Conservation (phyloP, 2,797 vertebrate genomes). For the Poecile montanus region DNA sequence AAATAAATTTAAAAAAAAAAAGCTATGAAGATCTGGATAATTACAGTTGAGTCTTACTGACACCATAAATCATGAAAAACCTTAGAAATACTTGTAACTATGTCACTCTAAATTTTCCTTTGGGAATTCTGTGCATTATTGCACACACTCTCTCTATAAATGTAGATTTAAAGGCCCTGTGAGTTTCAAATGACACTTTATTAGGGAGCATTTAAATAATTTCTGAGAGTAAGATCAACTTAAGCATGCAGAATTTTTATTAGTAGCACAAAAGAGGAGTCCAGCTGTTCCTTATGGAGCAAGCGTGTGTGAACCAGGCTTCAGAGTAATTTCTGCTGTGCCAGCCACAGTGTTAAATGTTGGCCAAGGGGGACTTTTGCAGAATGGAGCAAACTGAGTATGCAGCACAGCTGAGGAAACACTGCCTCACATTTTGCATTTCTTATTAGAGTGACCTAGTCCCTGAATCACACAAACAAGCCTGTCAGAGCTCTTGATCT, state of each 20-base stretch:
- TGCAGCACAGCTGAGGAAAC: slow-evolving; percentile 55
- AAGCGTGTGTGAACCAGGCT: slow-evolving; percentile 10
- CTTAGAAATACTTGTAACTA: slow-evolving; percentile 59
- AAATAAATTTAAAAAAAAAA: not conserved
- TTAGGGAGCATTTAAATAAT: slow-evolving; percentile 72
- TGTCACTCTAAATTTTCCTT: slow-evolving; percentile 63
- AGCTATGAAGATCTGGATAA: slow-evolving; percentile 7
- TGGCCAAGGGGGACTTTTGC: slow-evolving; percentile 35
- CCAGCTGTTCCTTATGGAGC: slow-evolving; percentile 37
- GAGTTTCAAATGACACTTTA: slow-evolving; percentile 70
- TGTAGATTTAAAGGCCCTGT: slow-evolving; percentile 42
- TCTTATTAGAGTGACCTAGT: slow-evolving; percentile 36
- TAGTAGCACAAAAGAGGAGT: slow-evolving; percentile 47
- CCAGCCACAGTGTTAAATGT: slow-evolving; percentile 30
- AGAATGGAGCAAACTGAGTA: not conserved
- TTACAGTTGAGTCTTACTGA: slow-evolving; percentile 21
- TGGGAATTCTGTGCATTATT: slow-evolving; percentile 59
- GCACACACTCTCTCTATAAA: slow-evolving; percentile 55
- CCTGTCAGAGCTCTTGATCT: not conserved
- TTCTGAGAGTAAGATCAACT: slow-evolving; percentile 50
- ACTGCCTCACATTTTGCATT: slow-evolving; percentile 12
- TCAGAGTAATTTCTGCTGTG: slow-evolving; percentile 41
- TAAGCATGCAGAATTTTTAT: slow-evolving; percentile 58
- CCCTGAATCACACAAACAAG: slow-evolving; percentile 14
- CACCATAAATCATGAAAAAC: slow-evolving; percentile 63